These are phyloP conservation scores for Pterostichus niger DNA, from an alignment of 2,888 invertebrate genomes.

Conservation along the genomic window DNA sequence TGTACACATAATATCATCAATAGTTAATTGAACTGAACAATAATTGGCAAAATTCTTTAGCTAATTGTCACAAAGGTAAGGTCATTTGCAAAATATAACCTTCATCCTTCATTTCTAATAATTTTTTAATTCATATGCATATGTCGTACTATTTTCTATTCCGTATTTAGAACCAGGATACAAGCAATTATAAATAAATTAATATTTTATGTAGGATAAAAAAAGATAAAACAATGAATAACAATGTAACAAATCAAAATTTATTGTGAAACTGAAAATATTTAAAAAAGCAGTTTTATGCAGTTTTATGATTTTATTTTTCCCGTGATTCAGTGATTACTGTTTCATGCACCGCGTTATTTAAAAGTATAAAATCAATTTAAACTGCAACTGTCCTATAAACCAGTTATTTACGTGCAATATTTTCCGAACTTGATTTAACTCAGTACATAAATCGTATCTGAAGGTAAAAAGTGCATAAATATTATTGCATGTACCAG, in stretches of 20 bases:
- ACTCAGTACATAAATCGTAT: constrained; percentile 17
- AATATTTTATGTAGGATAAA: not conserved
- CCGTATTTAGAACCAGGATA: too few species aligned
- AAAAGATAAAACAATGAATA: not conserved
- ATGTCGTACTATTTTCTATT: too few species aligned
- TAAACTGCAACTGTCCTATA: constrained; percentile 48
- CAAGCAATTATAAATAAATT: not conserved
- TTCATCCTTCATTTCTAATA: too few species aligned
- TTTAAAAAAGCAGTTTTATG: constrained; percentile 21
- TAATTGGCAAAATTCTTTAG: too few species aligned
- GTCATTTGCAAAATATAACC: too few species aligned
- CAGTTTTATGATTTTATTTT: constrained; percentile 18
- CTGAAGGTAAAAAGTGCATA: constrained; percentile 28
- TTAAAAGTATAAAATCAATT: constrained; percentile 45
- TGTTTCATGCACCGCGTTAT: constrained; percentile 36
- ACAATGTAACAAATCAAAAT: constrained; percentile 40
- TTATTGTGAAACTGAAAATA: constrained; percentile 28
- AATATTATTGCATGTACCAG: constrained; percentile 28
- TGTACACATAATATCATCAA: too few species aligned
- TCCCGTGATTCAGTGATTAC: constrained; percentile 11
- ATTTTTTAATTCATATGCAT: too few species aligned
- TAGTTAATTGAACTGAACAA: too few species aligned
- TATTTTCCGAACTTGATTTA: constrained; percentile 38
- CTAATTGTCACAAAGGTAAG: too few species aligned
- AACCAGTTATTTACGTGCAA: constrained; percentile 50